A percentile compares a stretch with the other conserved stretches of the same genome.
phyloP scores from a whole-genome alignment of 2,113 vertebrate genomes.

The Podiceps cristatus region DNA sequence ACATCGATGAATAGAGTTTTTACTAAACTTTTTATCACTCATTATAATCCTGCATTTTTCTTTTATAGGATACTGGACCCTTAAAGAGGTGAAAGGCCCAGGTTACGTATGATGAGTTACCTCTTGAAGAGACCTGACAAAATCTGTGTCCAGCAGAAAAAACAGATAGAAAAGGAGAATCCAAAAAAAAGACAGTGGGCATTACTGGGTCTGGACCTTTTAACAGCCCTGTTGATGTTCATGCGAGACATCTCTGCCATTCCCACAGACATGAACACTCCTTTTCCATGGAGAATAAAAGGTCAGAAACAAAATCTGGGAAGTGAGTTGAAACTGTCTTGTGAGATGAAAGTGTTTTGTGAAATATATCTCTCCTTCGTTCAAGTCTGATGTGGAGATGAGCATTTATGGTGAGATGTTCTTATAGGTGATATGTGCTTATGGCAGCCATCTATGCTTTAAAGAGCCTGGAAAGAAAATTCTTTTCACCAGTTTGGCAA shows the following conservation, averaged over 20 bases:
- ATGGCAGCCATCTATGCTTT: not conserved
- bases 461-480: not conserved
- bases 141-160: not conserved
- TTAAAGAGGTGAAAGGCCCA: not conserved
- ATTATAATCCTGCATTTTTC: not conserved
- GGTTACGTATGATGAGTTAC: not conserved
- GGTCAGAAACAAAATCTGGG: not conserved
- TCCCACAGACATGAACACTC: not conserved
- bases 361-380: not conserved
- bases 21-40: not conserved
- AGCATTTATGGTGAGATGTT: not conserved
- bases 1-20: not conserved
- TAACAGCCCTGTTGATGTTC: not conserved
- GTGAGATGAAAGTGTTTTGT: not conserved
- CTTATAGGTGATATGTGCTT: not conserved
- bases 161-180: not conserved
- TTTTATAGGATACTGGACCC: not conserved
- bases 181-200: not conserved
- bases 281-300: not conserved
- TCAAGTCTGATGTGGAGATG: fast-evolving
- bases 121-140: not conserved
- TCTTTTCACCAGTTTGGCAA: not conserved
- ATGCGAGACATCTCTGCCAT: not conserved
- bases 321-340: not conserved
- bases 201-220: not conserved